Base-by-base conservation (phyloP, 2,113 vertebrate genomes). In the Myocastor coypus region DNA sequence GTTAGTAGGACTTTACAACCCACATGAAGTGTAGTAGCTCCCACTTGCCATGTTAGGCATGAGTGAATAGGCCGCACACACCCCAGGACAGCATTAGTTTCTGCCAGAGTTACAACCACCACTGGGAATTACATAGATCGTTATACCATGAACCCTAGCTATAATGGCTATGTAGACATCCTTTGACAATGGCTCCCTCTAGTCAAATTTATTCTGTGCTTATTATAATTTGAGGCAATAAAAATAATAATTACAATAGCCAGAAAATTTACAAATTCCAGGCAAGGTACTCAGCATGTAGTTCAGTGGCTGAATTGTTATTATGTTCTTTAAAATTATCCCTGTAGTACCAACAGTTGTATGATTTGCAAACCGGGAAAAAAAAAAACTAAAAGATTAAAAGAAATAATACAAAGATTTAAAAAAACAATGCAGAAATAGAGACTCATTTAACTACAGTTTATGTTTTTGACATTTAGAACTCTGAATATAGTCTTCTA, bases 181-280 rank as follows among this genome's bases (percentile, higher is more conserved):
- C 50, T 88, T 63, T 94, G 59, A 63, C 1, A 57, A 89, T 73
- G 46, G 46, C 71, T 96, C 89, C 83, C 91, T 92, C 87, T 90
- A 55, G 52, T 78, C 84, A 50, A 57, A 92, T 94, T 95, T 96
- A 91, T 87, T 97, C 68, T 71, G 17, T 40, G 37, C 34, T 78
- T 87, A 96, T 57, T 92, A 50, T 80, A 93, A 68, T 95, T 84
- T 68, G 22, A 89, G 34, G 81, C 87, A 96, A 94, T 96, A 94
- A 95, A 91, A 97, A 87, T 95, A 95, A 92, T 95, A 93, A 94
- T 85, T 88, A 94, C 55, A 94, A 69, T 26, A 85, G 63, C 73
- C 50, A 85, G 77, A 30, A 87, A 95, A 90, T 87, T 57, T 93
- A 80, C 37, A 87, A 81, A 94, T 92, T 95, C 63, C 50, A 55